Evolutionary conservation across 2,888 invertebrate species (phyloP).

Genomic region (Protophormia terraenovae): DNA sequence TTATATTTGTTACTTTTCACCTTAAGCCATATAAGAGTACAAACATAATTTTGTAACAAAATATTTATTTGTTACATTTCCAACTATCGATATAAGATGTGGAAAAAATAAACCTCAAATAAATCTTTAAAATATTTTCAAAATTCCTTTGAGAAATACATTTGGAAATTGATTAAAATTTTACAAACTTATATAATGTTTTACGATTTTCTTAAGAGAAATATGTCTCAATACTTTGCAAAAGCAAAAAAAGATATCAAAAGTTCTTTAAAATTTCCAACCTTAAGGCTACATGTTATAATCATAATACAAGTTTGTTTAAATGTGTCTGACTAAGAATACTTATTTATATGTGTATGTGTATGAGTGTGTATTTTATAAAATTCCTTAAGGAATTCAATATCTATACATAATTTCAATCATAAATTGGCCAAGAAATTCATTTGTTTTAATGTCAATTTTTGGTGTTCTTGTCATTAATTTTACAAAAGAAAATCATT

Average conservation of each 20-base stretch:
- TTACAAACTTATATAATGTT: conserved; percentile 36
- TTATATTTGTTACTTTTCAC: background rate
- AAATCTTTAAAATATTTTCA: conserved; percentile 39
- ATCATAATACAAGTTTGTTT: conserved; percentile 17
- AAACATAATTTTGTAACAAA: background rate
- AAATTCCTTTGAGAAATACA: conserved; percentile 57
- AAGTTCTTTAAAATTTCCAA: background rate
- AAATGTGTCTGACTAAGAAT: conserved; percentile 7
- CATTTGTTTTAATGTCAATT: conserved; percentile 70
- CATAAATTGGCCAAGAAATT: conserved; percentile 69
- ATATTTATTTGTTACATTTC: conserved; percentile 20
- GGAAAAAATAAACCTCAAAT: conserved; percentile 1
- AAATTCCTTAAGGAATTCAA: conserved; percentile 57
- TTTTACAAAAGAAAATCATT: conserved; percentile 29
- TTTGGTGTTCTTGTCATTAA: conserved; percentile 64
- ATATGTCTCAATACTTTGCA: conserved; percentile 1
- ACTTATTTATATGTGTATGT: background rate
- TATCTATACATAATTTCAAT: conserved; percentile 56
- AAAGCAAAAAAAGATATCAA: background rate
- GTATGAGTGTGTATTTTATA: background rate
- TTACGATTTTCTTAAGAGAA: conserved; percentile 1
- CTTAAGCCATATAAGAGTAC: background rate
- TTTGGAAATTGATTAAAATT: conserved; percentile 59
- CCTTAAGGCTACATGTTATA: conserved; percentile 12
- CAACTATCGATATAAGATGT: background rate